Evolutionary conservation across 1,140 invertebrate genomes (phyloP).

Genomic region (Sarcophaga bullata): DNA sequence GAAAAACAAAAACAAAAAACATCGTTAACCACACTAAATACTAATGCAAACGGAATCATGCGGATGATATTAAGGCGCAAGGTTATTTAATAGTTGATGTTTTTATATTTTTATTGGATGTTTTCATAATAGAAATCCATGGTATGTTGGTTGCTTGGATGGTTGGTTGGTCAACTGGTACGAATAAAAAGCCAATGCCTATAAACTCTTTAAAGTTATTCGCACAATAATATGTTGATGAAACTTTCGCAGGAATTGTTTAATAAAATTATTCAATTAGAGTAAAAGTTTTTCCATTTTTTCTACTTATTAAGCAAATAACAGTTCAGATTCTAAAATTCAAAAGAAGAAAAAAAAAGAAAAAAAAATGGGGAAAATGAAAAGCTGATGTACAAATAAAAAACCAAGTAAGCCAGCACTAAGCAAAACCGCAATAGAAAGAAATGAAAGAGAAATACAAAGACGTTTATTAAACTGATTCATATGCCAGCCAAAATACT

Average conservation of each 20-base stretch:
- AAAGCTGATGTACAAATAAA: not conserved
- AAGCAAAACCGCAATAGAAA: not conserved
- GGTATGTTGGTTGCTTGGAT: no score
- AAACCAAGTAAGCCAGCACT: not conserved
- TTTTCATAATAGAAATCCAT: no score
- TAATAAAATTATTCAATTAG: conserved; percentile 21
- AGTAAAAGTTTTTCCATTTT: conserved; percentile 10
- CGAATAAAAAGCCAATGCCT: no score
- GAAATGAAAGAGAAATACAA: not conserved
- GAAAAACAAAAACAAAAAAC: not conserved
- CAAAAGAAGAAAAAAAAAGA: not conserved
- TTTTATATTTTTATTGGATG: not conserved
- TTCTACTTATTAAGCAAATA: conserved; percentile 17
- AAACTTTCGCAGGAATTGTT: not conserved
- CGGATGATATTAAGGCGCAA: not conserved
- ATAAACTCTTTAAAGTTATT: not conserved
- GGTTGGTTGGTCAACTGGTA: no score
- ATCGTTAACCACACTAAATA: not conserved
- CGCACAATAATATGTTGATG: not conserved
- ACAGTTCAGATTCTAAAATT: not conserved
- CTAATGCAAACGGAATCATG: not conserved
- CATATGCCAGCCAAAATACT: not conserved
- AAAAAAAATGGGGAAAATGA: no score
- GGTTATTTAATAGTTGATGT: not conserved
- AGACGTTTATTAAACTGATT: conserved; percentile 12